Evolutionary conservation across 2,113 vertebrate genomes (phyloP), one percentile per base, ranked within the genome.

Genomic region (Eurypyga helias): DNA sequence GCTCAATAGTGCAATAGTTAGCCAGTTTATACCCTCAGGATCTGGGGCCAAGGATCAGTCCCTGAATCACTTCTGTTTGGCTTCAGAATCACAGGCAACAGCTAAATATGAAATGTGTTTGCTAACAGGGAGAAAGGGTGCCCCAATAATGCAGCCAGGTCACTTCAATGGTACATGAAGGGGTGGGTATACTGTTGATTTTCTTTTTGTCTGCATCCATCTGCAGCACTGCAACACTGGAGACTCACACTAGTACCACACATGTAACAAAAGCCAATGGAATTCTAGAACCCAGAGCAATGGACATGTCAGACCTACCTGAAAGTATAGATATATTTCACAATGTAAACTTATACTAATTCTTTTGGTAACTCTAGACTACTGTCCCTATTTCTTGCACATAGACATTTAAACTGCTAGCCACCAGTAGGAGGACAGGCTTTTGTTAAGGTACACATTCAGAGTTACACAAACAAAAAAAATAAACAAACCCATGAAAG

Each of bases 361-460:
- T 76, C 62, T 41, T 5, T 29, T 57, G 31, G 5, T 61, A 19
- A 6, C 2, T 77, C 26, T 66, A 54, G 19, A 16, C 6, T 77
- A 62, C 8, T 51, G 13, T 65, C 17, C 6, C 5, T 52, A 65
- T 86, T 90, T 83, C 48, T 89, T 10, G 2, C 13, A 76, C 7
- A 18, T 15, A 66, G 19, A 16, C 10, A 34, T 43, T 72, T 24
- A 51, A 5, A 41, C 14, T 58, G 29, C 17, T 82, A 72, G 7
- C 3, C 34, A 71, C 6, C 29, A 49, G 4, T 21, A 65, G 41
- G 0, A 5, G 8, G 7, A 48, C 1, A 38, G 10, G 9, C 3
- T 84, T 64, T 82, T 71, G 16, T 36, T 57, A 84, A 84, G 10
- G 10, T 28, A 29, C 15, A 49, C 5, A 49, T 43, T 54, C 36